Conservation (phyloP, 2,888 invertebrate species). For the Nebria brevicollis region DNA sequence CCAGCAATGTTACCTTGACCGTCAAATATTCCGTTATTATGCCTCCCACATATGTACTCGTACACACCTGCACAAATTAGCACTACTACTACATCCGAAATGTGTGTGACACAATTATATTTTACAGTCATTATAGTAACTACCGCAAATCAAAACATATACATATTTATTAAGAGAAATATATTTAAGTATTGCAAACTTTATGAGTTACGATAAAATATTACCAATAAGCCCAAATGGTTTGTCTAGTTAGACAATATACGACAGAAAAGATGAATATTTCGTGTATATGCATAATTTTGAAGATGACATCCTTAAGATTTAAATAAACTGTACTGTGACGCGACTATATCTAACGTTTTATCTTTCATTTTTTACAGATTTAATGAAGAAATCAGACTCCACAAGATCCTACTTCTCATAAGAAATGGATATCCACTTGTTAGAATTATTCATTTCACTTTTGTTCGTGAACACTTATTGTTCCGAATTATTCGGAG, state of each 20-base stretch:
- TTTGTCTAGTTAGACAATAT: too few species aligned
- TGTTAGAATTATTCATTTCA: conserved; percentile 6
- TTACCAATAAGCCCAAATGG: too few species aligned
- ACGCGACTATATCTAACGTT: too few species aligned
- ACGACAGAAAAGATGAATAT: too few species aligned
- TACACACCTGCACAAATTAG: conserved; percentile 3
- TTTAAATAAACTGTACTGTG: too few species aligned
- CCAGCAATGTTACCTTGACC: conserved; percentile 45
- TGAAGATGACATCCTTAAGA: too few species aligned
- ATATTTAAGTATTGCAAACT: too few species aligned
- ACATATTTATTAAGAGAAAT: too few species aligned
- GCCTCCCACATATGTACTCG: conserved; percentile 32
- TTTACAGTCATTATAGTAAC: not conserved
- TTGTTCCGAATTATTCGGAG: conserved; percentile 28
- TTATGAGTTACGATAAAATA: too few species aligned
- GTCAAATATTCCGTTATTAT: conserved; percentile 41
- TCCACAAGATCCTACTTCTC: not conserved
- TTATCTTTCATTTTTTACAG: conserved; percentile 3
- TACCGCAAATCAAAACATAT: too few species aligned
- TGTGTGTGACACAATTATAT: not conserved
- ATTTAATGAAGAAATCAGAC: conserved; percentile 10
- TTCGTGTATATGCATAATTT: too few species aligned
- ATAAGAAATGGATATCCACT: conserved; percentile 14
- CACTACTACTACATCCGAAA: not conserved
- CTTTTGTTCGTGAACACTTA: conserved; percentile 2